Evolutionary conservation across 2,888 invertebrate species (phyloP), one percentile per base, ranked within the genome.

Genomic region (Xestia ashworthii): DNA sequence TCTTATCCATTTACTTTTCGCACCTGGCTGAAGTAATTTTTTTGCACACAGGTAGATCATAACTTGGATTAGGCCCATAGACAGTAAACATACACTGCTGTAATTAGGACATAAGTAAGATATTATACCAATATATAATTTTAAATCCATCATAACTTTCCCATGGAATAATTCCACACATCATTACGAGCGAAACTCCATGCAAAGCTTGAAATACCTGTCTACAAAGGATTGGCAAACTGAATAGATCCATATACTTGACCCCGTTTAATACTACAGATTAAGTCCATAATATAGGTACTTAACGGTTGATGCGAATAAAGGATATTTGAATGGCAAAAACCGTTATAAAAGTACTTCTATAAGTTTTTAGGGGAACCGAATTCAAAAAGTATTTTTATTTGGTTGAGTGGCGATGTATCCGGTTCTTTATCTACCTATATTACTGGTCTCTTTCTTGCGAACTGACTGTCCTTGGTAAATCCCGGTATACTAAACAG

Each of bases 281-380:
- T n/a, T n/a, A 48, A 46, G 14, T 68, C 11, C 38, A 44, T 67
- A 38, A 38, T 12, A 5, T n/a, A n/a, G n/a, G n/a, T 48, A n/a
- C 62, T 44, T 65, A 53, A 48, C 8, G 5, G 53, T 38, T n/a
- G 55, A 55, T 55, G 48, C 46, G 50, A 78, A 74, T 71, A 74
- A 74, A 41, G 32, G 69, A 19, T 4, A n/a, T 62, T 60, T 72
- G 44, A 46, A 58, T 68, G 11, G 5, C 55, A 22, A 41, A 41
- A 44, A 44, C 9, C n/a, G n/a, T n/a, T n/a, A n/a, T n/a, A n/a
- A n/a, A n/a, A n/a, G n/a, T n/a, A n/a, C n/a, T n/a, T n/a, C n/a
- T n/a, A n/a, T n/a, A n/a, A n/a, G n/a, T n/a, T n/a, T n/a, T n/a
- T n/a, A n/a, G 44, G 32, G 48, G n/a, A 22, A 16, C 5, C 19